Evolutionary conservation across 2,797 vertebrate genomes (phyloP), one percentile per base, ranked within the genome.

Genomic region (Poeciliopsis infans): DNA sequence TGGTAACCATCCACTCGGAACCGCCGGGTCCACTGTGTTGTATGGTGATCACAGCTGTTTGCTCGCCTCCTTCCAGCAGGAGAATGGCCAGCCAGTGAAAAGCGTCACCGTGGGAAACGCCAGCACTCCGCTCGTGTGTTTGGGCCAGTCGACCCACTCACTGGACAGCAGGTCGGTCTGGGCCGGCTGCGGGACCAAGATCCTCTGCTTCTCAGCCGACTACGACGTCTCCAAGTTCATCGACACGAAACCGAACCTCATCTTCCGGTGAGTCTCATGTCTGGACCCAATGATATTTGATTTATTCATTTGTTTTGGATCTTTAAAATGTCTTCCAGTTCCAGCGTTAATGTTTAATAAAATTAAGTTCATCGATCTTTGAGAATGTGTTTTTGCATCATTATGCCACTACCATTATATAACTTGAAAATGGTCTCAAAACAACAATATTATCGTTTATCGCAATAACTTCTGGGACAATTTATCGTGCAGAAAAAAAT

Each of bases 181-280:
- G 98, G 97, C 97, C 47, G 95, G 96, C 87, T 99, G 98, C 83
- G 98, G 98, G 33, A 96, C 97, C 84, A 97, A 92, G 84, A 90
- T 98, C 85, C 88, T 99, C 85, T 96, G 95, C 7, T 93, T 99
- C 81, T 94, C 95, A 0, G 94, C 85, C 57, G 96, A 97, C 82
- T 97, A 98, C 74, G 94, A 95, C 47, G 89, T 98, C 90, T 94
- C 95, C 84, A 98, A 94, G 81, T 94, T 91, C 78, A 96, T 99
- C 83, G 96, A 99, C 92, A 99, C 97, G 5, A 97, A 95, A 85
- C 94, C 94, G 16, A 95, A 84, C 85, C 91, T 93, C 45, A 61
- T 93, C 93, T 91, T 93, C 31, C 90, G 94, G 98, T 99, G 91
- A 97, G 97, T 96, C 82, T 28, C 28, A 5, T 18, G 18, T 45